Evolutionary conservation across 2,113 vertebrate species (phyloP), one percentile per base, ranked within the genome.

Genomic region (Cranoglanis bouderius): DNA sequence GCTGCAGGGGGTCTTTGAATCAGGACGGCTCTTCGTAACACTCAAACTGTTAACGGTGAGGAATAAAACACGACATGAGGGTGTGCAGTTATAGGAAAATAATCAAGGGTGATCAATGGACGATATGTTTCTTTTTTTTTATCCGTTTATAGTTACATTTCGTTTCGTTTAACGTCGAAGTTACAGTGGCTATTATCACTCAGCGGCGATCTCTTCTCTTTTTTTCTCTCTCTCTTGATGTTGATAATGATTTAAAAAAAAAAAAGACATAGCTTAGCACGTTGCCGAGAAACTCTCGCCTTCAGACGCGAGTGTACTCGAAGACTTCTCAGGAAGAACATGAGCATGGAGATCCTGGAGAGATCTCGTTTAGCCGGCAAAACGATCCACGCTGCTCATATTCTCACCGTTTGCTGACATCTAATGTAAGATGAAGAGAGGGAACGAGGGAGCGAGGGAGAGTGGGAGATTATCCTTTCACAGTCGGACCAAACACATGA

Each of bases 101-200:
- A 35, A 94, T 94, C 93, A 95, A 94, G 90, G 90, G 92, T 77
- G 75, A 14, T 35, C 6, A 40, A 67, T 32, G n/a, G 32, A 14
- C n/a, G 6, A 6, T 16, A 4, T 75, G 19, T 49, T 6, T 16
- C 1, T 49, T 80, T 78, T 80, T 80, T 78, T 80, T 53, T 51
- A 35, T 81, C 51, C 51, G 3, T 55, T 81, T 35, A 18, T 21
- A 81, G 78, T 35, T 81, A 81, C 49, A 9, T 21, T 16, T 51
- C 4, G 12, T 51, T 51, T 43, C 13, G 51, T 53, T 13, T 51
- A 51, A 51, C 12, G 12, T 51, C 18, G 2, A 74, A 74, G 16
- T 40, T n/a, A 14, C n/a, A n/a, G n/a, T n/a, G n/a, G 55, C 18
- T 51, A 1, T 51, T 51, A 51, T 13, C 49, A 2, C 49, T 13